Evolutionary conservation across 2,797 vertebrate species (phyloP).

Genomic region (Sebastes oblongus): DNA sequence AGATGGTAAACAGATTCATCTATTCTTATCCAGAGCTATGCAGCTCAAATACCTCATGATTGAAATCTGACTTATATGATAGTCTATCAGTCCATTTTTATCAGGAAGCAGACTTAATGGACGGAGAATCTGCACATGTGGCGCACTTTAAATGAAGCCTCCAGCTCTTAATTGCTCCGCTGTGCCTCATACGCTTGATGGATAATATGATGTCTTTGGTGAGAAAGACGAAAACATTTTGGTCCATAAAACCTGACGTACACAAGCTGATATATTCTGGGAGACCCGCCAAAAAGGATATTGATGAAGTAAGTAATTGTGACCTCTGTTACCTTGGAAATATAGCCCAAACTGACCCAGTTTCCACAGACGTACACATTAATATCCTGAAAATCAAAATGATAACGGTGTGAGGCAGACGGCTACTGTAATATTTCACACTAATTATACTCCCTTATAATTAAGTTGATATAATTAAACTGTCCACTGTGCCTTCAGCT

Average conservation of each 20-base stretch:
- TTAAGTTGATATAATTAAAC: conserved; percentile 59
- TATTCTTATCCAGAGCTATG: conserved; percentile 18
- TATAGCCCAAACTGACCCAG: conserved; percentile 38
- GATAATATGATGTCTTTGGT: conserved; percentile 28
- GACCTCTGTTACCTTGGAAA: conserved; percentile 51
- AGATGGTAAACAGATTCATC: conserved; percentile 38
- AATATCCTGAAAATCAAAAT: conserved; percentile 38
- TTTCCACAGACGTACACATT: conserved; percentile 27
- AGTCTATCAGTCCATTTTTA: neutral
- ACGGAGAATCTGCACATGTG: neutral
- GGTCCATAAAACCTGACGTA: conserved; percentile 35
- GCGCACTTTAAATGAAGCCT: conserved; percentile 14
- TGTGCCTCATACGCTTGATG: conserved; percentile 17
- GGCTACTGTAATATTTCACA: conserved; percentile 46
- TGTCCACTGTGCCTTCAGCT: conserved; percentile 34
- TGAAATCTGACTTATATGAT: neutral
- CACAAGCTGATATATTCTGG: conserved; percentile 46
- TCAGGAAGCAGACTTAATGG: conserved; percentile 5
- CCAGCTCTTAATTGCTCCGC: conserved; percentile 34
- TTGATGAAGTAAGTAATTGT: conserved; percentile 48
- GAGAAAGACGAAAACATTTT: conserved; percentile 31
- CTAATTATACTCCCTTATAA: conserved; percentile 47
- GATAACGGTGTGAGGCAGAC: conserved; percentile 21
- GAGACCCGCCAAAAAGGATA: conserved; percentile 48
- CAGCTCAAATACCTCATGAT: conserved; percentile 16